Base-by-base conservation (phyloP, 2,888 invertebrate genomes). In the Herminia tarsipennalis region DNA sequence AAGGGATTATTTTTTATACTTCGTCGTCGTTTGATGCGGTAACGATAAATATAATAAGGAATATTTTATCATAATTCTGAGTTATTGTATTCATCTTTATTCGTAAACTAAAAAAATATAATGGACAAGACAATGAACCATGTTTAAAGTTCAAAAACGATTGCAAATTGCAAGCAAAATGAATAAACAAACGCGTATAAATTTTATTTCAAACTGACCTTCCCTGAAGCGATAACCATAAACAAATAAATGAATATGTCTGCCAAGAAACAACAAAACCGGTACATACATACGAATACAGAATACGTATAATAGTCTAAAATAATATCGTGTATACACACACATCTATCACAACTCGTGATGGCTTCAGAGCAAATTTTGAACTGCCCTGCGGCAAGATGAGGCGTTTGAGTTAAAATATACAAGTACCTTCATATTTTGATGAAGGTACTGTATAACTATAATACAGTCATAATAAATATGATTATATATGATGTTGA, bases 361-460 rank as follows among this genome's bases (percentile, higher is more conserved):
- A 52, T 47, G 21, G 28, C 9, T 47, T 47, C 34, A 27, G 29
- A 38, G 42, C 10, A 25, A 66, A 51, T 47, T 46, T 48, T 45
- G 45, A 57, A 29, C 29, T 25, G 36, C 49, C 55, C 41, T 14
- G 49, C 14, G 58, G 59, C 50, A 20, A 43, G 12, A 32, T 14
- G 32, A 47, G 42, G 58, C 28, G 16, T 50, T 48, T 44, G 32
- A 5, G 21, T 21, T 43, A 33, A 56, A 44, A 62, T 58, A 58
- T 30, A 49, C 34, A 42, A 48, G 33, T 54, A 54, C 33, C 24
- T 34, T 22, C 34, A 34, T 22, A 35, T 35, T 35, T 35, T 17
- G 5, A 24, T 1, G 4, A 24, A 34, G 22, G 16, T 20, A 16
- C 9, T 5, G 34, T 22, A n/a, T 14, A 22, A 22, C 16, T 8